Conservation (phyloP, 2,888 invertebrate genomes). For the Andrena bicolor region DNA sequence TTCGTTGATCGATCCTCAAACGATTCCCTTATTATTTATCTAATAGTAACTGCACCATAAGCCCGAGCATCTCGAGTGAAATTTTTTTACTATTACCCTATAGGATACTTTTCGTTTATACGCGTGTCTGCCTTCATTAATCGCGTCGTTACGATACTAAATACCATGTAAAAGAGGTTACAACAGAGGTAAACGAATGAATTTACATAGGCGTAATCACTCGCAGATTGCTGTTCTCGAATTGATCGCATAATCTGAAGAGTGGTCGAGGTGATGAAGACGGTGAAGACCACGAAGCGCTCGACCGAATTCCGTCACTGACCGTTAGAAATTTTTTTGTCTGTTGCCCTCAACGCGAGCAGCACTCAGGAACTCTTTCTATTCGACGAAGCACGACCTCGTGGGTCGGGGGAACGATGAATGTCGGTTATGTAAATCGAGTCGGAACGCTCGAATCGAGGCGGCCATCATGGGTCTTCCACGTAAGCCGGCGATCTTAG, state of each 20-base stretch:
- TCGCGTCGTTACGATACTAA: conserved; percentile 40
- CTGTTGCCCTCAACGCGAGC: conserved; percentile 34
- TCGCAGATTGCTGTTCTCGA: not conserved
- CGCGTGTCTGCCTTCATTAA: conserved; percentile 49
- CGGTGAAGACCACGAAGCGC: not conserved
- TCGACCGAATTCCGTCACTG: not conserved
- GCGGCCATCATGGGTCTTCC: conserved; percentile 66
- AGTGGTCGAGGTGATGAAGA: not conserved
- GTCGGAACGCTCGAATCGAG: conserved; percentile 22
- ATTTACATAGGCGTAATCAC: conserved; percentile 11
- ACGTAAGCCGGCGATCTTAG: conserved; percentile 75
- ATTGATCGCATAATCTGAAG: conserved; percentile 6
- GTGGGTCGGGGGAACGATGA: conserved; percentile 25
- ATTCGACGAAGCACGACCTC: conserved; percentile 21
- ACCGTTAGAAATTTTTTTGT: conserved; percentile 1
- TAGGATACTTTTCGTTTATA: conserved; percentile 59
- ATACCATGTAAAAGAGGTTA: conserved; percentile 9
- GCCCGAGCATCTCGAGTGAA: conserved; percentile 30
- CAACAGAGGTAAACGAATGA: conserved; percentile 42
- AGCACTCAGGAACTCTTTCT: conserved; percentile 50
- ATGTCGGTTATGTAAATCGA: conserved; percentile 40
- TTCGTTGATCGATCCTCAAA: conserved; percentile 61
- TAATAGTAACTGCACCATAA: conserved; percentile 54
- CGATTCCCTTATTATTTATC: conserved; percentile 38
- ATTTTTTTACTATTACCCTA: conserved; percentile 47